Conservation (phyloP, 2,113 vertebrate species). For the Mesembrinibis cayennensis region DNA sequence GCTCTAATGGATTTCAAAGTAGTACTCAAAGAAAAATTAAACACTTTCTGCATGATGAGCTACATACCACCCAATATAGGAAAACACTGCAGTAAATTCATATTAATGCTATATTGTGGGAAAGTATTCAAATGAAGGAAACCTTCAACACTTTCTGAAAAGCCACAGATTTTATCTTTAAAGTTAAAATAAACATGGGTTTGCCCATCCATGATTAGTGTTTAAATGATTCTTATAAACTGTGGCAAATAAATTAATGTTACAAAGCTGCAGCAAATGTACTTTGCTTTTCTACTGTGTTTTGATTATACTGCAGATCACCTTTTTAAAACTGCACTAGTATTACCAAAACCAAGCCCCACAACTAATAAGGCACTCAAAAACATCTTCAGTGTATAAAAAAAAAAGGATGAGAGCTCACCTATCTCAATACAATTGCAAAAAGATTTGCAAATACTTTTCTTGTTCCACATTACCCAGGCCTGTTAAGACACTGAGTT, state of each 20-base stretch:
- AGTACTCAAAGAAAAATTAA: neutral
- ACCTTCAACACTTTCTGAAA: neutral
- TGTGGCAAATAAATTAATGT: neutral
- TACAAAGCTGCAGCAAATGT: neutral
- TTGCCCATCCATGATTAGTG: neutral
- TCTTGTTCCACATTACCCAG: neutral
- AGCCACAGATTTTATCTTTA: slow-evolving; percentile 4
- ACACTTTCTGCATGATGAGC: neutral
- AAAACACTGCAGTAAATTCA: neutral
- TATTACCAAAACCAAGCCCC: neutral
- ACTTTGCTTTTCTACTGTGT: neutral
- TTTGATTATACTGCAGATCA: neutral
- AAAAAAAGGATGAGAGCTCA: neutral
- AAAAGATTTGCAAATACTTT: neutral
- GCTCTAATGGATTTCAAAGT: neutral
- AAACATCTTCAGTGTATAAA: neutral
- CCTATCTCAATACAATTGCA: neutral
- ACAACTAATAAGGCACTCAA: neutral
- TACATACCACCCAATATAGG: neutral
- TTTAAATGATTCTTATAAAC: neutral
- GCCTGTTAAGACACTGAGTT: neutral
- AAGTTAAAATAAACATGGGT: neutral
- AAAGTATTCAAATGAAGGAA: neutral
- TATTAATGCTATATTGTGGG: neutral
- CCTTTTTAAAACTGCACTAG: neutral